A percentile compares a stretch with the other conserved stretches of the same genome.
Evolutionary conservation across 2,797 vertebrate species (phyloP).

Genomic region (Crax fasciolata): DNA sequence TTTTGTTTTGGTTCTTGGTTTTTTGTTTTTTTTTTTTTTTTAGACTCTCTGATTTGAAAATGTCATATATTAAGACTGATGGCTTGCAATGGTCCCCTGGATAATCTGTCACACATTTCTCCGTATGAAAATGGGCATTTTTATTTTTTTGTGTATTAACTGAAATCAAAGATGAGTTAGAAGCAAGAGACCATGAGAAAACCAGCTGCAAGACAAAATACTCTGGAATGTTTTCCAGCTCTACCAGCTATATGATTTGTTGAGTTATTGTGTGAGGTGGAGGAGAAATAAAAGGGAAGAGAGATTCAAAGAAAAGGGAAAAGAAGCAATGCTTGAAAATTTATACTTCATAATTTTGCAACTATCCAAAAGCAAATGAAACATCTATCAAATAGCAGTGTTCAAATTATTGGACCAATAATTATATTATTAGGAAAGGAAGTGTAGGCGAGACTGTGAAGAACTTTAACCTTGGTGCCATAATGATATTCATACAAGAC

Average conservation of each 20-base stretch:
- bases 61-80: not conserved
- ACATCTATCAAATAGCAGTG: not conserved
- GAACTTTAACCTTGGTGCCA: not conserved
- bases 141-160: not conserved
- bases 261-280: not conserved
- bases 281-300: not conserved
- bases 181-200: not conserved
- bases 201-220: not conserved
- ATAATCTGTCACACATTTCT: not conserved
- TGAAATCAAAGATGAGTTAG: not conserved
- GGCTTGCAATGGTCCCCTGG: not conserved
- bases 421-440: not conserved
- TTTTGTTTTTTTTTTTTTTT: not conserved
- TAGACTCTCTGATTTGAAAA: not conserved
- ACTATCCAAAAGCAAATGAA: not conserved
- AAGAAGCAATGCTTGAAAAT: not conserved
- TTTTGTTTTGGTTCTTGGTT: too few relatives aligned
- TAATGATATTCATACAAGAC: not conserved
- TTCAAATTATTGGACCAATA: not conserved
- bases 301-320: not conserved
- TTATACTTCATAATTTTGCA: not conserved
- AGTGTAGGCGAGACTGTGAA: not conserved
- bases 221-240: not conserved
- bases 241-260: not conserved
- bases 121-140: not conserved